These are phyloP conservation scores for Actias luna DNA, from an alignment of 2,888 invertebrate genomes.

Conservation along the genomic window DNA sequence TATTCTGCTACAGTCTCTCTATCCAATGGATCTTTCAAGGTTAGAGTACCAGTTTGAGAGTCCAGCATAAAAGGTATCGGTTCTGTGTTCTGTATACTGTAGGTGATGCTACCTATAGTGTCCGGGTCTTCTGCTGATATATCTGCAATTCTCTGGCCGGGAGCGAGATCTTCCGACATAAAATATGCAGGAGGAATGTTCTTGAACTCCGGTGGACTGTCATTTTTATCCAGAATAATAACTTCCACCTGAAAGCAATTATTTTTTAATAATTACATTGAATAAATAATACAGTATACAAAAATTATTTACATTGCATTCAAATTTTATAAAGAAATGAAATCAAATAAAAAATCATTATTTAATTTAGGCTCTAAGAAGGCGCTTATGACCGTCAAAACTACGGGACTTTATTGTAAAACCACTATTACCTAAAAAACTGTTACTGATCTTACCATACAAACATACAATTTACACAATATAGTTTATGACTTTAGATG, in stretches of 20 bases:
- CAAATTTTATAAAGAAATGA: too few species aligned
- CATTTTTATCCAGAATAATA: constrained; percentile 94
- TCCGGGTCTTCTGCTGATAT: constrained; percentile 93
- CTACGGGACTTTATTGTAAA: too few species aligned
- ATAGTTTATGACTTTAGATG: too few species aligned
- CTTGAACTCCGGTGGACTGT: constrained; percentile 95
- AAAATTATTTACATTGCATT: too few species aligned
- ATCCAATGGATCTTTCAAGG: constrained; percentile 90
- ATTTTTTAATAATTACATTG: constrained; percentile 20
- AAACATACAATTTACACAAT: too few species aligned
- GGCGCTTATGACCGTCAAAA: too few species aligned
- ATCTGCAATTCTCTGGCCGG: constrained; percentile 89
- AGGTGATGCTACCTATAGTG: constrained; percentile 88
- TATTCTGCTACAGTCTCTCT: constrained; percentile 91
- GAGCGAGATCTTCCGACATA: constrained; percentile 92
- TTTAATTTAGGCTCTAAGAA: too few species aligned
- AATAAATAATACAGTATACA: background rate
- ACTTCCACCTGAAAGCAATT: constrained; percentile 89
- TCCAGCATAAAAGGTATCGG: constrained; percentile 88
- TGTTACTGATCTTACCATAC: too few species aligned
- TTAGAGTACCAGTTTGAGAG: constrained; percentile 86
- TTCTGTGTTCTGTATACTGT: constrained; percentile 86
- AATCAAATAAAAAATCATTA: too few species aligned
- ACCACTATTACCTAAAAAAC: too few species aligned
- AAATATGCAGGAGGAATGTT: constrained; percentile 87